Evolutionary conservation across 2,113 vertebrate species (phyloP), one percentile per base, ranked within the genome.

Genomic region (Phaethornis superciliosus): DNA sequence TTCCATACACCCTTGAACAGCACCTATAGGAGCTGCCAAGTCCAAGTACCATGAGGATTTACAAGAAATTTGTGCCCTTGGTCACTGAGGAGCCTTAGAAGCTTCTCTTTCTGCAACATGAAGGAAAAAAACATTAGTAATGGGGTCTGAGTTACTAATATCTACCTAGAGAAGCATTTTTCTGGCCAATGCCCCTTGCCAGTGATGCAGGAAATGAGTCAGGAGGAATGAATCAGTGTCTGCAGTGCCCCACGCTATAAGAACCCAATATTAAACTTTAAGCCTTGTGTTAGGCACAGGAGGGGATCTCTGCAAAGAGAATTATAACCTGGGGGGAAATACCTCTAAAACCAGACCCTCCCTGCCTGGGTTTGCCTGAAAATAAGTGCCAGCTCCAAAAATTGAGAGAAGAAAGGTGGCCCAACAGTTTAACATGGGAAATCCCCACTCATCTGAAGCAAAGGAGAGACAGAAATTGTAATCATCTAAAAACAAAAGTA

Each of bases 181-280:
- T 86, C 67, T 92, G 89, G 55, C 87, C 9, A 82, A 33, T 77
- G 81, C 18, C 71, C 15, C 52, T 77, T 64, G 63, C 52, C 42
- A 64, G 32, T 1, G 16, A 62, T 52, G 56, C 63, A 94, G 88
- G 79, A 94, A 91, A 81, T 97, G 94, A 97, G 79, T 95, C 95
- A 96, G 79, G 42, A 55, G 63, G 56, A 81, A 21, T 90, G 94
- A 95, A 88, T 93, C 96, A 94, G 81, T 74, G 76, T 88, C 95
- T 82, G 81, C 60, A 64, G 79, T 52, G 89, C 71, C 82, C 70
- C 62, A 88, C n/a, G 68, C 71, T 82, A 67, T 28, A 44, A 62
- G 80, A 79, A 71, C 56, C 71, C 67, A 72, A 70, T 64, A 62
- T 1, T 56, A 21, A 40, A 21, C 37, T 65, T 68, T 54, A 74